Evolutionary conservation across 1,140 invertebrate species (phyloP).

Genomic region (Hormaphis cornu): DNA sequence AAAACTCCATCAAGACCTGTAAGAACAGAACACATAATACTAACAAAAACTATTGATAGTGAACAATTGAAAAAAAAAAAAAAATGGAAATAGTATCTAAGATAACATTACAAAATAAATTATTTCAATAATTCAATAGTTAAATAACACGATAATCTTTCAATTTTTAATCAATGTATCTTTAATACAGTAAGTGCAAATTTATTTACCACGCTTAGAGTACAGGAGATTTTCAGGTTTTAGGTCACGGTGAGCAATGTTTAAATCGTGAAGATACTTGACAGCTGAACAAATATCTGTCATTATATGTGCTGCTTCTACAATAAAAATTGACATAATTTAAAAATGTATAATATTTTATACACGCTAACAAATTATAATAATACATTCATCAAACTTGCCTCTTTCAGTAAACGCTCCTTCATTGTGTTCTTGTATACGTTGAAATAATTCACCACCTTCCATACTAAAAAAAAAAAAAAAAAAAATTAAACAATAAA

Average conservation of each 20-base stretch:
- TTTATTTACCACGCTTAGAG: constrained; percentile 55
- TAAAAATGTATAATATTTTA: background rate
- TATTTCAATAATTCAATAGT: too few relatives aligned
- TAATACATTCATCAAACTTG: constrained; percentile 42
- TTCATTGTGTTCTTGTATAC: constrained; percentile 89
- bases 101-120: too few relatives aligned
- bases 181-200: too few relatives aligned
- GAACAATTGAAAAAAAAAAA: background rate
- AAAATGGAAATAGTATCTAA: too few relatives aligned
- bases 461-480: constrained; percentile 65
- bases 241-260: constrained; percentile 94
- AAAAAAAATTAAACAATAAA: background rate
- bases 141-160: too few relatives aligned
- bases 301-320: constrained; percentile 87
- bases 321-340: constrained; percentile 38
- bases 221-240: constrained; percentile 89
- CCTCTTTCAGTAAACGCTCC: constrained; percentile 90
- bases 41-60: constrained; percentile 1
- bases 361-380: background rate
- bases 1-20: constrained; percentile 62
- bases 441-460: constrained; percentile 90
- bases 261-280: constrained; percentile 83
- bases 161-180: too few relatives aligned
- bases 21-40: too few relatives aligned
- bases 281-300: constrained; percentile 94